Conservation (phyloP, 2,888 invertebrate genomes). For the Drosophila niveifrons region DNA sequence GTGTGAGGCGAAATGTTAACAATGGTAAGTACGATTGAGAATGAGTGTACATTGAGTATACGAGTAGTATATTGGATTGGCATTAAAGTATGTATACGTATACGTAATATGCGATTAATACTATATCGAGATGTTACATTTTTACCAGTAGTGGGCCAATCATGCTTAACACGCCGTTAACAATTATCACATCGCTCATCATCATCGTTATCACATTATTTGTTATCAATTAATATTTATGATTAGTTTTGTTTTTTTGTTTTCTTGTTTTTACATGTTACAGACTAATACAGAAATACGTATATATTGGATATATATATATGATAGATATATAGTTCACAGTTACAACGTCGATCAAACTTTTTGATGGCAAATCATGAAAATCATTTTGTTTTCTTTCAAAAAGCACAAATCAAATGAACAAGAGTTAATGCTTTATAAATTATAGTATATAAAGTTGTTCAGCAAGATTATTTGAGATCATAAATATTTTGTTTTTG, state of each 20-base stretch:
- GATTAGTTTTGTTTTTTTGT: conserved; percentile 6
- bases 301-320: conserved; percentile 26
- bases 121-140: conserved; percentile 56
- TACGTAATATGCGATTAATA: conserved; percentile 37
- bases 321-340: conserved; percentile 46
- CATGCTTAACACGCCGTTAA: conserved; percentile 84
- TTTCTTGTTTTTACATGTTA: conserved; percentile 25
- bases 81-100: conserved; percentile 39
- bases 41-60: conserved; percentile 33
- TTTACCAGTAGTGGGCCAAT: conserved; percentile 86
- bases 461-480: conserved; percentile 1
- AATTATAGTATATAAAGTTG: conserved; percentile 31
- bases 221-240: conserved; percentile 62
- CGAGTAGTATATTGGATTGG: conserved; percentile 33
- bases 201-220: conserved; percentile 57
- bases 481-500: conserved; percentile 8
- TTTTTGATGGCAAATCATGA: conserved; percentile 64
- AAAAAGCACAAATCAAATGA: conserved; percentile 72
- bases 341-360: conserved; percentile 69
- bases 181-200: conserved; percentile 78
- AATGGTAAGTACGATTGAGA: conserved; percentile 28
- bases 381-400: conserved; percentile 31
- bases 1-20: conserved; percentile 44
- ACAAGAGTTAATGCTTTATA: conserved; percentile 66
- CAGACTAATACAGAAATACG: conserved; percentile 28